These are phyloP conservation scores for Venustoraphidia nigricollis DNA, from an alignment of 2,888 invertebrate species.

Conservation along the genomic window DNA sequence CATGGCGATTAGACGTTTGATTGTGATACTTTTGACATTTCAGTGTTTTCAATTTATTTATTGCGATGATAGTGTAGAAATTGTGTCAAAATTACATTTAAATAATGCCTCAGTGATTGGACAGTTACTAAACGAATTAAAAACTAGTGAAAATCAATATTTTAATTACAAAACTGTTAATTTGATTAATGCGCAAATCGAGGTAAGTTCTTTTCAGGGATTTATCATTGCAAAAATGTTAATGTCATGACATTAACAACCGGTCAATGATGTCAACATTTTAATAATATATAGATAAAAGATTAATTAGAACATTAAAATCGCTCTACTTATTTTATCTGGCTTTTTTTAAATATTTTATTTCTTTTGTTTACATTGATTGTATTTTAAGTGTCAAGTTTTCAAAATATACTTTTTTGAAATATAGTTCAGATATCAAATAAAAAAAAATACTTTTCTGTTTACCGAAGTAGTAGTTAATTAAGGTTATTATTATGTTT, in stretches of 20 bases:
- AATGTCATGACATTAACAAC: too few relatives aligned
- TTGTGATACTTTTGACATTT: too few relatives aligned
- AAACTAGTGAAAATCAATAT: conserved; percentile 29
- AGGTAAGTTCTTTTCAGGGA: conserved; percentile 24
- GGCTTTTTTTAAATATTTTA: conserved; percentile 3
- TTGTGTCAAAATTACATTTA: too few relatives aligned
- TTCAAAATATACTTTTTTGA: too few relatives aligned
- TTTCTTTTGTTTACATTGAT: background rate
- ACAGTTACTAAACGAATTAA: conserved; percentile 31
- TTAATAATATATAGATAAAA: conserved; percentile 1
- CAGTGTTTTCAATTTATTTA: too few relatives aligned
- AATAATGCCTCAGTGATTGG: conserved; percentile 13
- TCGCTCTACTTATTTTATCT: background rate
- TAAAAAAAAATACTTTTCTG: too few relatives aligned
- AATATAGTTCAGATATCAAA: too few relatives aligned
- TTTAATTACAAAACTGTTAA: conserved; percentile 31
- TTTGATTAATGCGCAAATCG: conserved; percentile 29
- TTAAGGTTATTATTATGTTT: too few relatives aligned
- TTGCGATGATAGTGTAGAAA: too few relatives aligned
- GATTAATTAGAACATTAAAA: background rate
- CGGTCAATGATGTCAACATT: background rate
- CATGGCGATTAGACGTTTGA: too few relatives aligned
- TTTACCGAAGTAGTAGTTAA: too few relatives aligned
- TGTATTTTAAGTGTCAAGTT: conserved; percentile 5
- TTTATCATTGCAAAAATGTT: background rate